Conservation (phyloP, 2,113 vertebrate genomes). For the Pipra filicauda region DNA sequence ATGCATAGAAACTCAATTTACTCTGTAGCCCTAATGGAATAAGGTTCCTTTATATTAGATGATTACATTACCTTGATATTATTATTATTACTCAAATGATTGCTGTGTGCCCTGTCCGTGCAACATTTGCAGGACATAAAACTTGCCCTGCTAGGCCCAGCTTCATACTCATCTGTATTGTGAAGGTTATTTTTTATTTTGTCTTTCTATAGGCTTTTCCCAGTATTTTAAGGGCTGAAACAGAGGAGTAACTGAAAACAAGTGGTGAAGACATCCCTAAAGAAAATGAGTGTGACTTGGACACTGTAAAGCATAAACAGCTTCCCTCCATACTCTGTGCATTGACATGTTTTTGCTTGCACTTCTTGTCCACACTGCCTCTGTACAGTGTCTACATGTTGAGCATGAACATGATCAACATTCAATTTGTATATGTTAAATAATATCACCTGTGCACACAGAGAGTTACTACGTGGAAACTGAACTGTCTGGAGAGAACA, state of each 20-base stretch:
- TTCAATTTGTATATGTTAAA: background rate
- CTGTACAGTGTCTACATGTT: background rate
- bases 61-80: background rate
- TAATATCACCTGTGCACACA: background rate
- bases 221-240: background rate
- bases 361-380: background rate
- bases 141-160: background rate
- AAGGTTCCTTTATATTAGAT: background rate
- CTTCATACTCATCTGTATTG: background rate
- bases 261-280: background rate
- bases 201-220: background rate
- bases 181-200: background rate
- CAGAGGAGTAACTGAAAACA: background rate
- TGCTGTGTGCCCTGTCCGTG: background rate
- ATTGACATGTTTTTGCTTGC: background rate
- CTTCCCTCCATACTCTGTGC: background rate
- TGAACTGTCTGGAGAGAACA: background rate
- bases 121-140: background rate
- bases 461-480: background rate
- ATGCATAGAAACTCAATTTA: background rate
- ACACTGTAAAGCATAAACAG: background rate
- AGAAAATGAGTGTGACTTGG: background rate
- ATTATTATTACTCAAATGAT: background rate
- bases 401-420: background rate
- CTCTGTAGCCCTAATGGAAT: background rate